phyloP scores from a whole-genome alignment of 2,888 invertebrate species.

The Phaonia tiefii region DNA sequence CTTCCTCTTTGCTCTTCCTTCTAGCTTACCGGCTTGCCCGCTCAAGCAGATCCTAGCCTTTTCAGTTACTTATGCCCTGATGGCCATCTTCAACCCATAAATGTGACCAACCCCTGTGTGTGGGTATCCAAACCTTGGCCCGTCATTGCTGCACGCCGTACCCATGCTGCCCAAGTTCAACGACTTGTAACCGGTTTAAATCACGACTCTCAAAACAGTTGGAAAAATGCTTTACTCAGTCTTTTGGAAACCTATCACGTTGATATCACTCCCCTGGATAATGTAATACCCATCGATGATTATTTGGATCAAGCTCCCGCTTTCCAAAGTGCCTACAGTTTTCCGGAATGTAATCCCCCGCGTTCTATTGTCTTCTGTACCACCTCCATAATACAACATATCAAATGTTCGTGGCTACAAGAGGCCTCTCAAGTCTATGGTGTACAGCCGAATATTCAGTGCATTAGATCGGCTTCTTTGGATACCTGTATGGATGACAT shows the following conservation, averaged over 20 bases:
- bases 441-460: constrained; percentile 89
- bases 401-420: constrained; percentile 90
- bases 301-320: constrained; percentile 85
- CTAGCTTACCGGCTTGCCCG: constrained; percentile 77
- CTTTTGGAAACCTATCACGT: constrained; percentile 84
- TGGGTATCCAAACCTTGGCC: constrained; percentile 92
- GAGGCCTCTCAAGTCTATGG: constrained; percentile 89
- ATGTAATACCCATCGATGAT: constrained; percentile 84
- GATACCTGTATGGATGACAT: constrained; percentile 87
- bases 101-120: constrained; percentile 84
- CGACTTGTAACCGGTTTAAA: constrained; percentile 81
- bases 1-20: neutral
- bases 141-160: constrained; percentile 84
- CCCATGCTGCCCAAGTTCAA: constrained; percentile 82
- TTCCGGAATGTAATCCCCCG: constrained; percentile 86
- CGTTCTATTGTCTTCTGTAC: constrained; percentile 86
- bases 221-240: constrained; percentile 84
- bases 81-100: constrained; percentile 84
- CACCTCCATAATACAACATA: constrained; percentile 85
- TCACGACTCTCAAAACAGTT: constrained; percentile 79
- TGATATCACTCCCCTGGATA: constrained; percentile 82
- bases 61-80: constrained; percentile 90
- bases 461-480: constrained; percentile 83
- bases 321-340: constrained; percentile 85
- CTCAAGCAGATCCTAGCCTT: constrained; percentile 80